These are phyloP conservation scores for Callimorpha dominula DNA, from an alignment of 2,888 invertebrate species.

Conservation along the genomic window DNA sequence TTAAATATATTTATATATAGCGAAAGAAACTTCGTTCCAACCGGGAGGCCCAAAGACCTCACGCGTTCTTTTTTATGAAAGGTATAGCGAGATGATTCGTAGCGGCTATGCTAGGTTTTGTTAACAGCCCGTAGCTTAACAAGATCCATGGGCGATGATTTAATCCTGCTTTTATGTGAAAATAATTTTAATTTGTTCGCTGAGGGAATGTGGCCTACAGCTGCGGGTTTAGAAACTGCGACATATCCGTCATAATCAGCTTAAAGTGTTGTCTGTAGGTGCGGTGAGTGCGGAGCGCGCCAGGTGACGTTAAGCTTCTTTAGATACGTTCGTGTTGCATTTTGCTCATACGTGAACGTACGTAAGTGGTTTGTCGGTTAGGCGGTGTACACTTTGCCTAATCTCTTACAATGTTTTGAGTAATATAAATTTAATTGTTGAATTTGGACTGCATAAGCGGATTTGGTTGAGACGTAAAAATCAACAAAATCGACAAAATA, in stretches of 20 bases:
- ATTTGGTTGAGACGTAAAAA: not conserved
- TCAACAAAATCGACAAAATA: too few relatives aligned
- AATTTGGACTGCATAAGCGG: not conserved
- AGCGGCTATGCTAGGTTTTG: not conserved
- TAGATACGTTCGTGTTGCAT: conserved; percentile 58
- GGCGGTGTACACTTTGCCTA: conserved; percentile 19
- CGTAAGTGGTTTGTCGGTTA: conserved; percentile 28
- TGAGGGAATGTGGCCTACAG: conserved; percentile 21
- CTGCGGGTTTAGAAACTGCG: conserved; percentile 40
- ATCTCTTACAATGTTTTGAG: conserved; percentile 17
- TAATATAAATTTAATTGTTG: conserved; percentile 5
- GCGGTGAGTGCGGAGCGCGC: conserved; percentile 54
- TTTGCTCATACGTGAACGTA: conserved; percentile 51
- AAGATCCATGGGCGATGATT: not conserved
- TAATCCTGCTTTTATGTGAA: conserved; percentile 13
- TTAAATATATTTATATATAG: too few relatives aligned
- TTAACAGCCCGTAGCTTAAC: not conserved
- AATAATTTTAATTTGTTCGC: conserved; percentile 29
- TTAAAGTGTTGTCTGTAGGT: conserved; percentile 67
- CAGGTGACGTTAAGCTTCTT: conserved; percentile 73
- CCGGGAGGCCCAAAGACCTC: too few relatives aligned
- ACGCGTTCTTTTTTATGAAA: too few relatives aligned
- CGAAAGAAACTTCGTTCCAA: too few relatives aligned
- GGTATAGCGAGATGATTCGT: too few relatives aligned
- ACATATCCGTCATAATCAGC: conserved; percentile 71